phyloP scores from a whole-genome alignment of 2,888 invertebrate species.

The Penaeus monodon region DNA sequence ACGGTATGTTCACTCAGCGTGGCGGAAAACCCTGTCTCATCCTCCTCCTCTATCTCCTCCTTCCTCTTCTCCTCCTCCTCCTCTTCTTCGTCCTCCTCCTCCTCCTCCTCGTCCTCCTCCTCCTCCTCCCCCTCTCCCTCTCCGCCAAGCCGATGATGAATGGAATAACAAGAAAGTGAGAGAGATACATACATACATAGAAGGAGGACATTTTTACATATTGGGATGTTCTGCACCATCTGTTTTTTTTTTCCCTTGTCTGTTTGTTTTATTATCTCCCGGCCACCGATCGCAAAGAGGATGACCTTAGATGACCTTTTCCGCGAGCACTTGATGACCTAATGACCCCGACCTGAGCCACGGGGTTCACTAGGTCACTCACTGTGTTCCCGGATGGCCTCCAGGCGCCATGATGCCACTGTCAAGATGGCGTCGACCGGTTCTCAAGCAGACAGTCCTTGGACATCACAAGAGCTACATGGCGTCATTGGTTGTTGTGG shows the following conservation, averaged over 20 bases:
- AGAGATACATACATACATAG: too few species aligned
- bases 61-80: background rate
- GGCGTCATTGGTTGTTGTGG: too few species aligned
- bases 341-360: slow-evolving; percentile 64
- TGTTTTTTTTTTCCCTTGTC: background rate
- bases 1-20: too few species aligned
- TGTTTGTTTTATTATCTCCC: background rate
- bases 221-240: background rate
- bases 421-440: too few species aligned
- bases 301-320: slow-evolving; percentile 9
- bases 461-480: too few species aligned
- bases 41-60: background rate
- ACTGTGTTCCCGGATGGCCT: slow-evolving; percentile 47
- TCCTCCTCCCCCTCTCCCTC: background rate
- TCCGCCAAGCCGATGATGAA: background rate
- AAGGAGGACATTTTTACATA: too few species aligned
- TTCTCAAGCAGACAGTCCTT: too few species aligned
- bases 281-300: background rate
- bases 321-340: slow-evolving; percentile 55
- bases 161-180: background rate
- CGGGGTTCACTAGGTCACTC: slow-evolving; percentile 60
- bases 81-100: background rate
- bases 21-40: background rate
- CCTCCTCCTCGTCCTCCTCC: slow-evolving; percentile 13
- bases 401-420: too few species aligned